Conservation (phyloP, 2,113 vertebrate species). For the Hypocryptadius cinnamomeus region DNA sequence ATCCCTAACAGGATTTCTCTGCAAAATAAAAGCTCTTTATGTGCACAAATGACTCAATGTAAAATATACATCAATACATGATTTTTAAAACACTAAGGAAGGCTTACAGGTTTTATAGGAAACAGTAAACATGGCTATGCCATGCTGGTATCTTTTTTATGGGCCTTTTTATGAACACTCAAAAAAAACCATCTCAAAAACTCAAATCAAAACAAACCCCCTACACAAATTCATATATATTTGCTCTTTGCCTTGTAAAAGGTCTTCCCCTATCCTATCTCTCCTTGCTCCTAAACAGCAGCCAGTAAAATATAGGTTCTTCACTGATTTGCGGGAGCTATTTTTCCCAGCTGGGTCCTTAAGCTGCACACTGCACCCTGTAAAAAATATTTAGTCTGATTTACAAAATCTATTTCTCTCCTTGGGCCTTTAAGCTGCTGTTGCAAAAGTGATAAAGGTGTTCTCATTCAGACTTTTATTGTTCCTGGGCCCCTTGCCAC, state of each 20-base stretch:
- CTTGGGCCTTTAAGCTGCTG: constrained; percentile 21
- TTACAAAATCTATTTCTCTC: constrained; percentile 54
- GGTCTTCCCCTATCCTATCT: background rate
- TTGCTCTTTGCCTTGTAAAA: background rate
- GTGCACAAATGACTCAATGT: background rate
- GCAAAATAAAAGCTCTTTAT: background rate
- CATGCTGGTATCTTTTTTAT: background rate
- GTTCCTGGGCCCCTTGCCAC: constrained; percentile 6
- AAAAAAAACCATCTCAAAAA: background rate
- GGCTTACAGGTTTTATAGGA: background rate
- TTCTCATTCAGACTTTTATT: constrained; percentile 27
- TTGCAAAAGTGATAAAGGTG: constrained; percentile 38
- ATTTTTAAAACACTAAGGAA: background rate
- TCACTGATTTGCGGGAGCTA: constrained; percentile 2
- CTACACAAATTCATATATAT: background rate
- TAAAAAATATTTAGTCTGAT: constrained; percentile 52
- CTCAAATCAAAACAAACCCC: background rate
- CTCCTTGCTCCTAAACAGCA: background rate
- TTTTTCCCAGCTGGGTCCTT: constrained; percentile 2
- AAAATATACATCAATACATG: background rate
- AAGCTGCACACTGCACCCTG: background rate
- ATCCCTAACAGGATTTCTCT: background rate
- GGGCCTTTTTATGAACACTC: background rate
- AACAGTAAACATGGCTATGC: background rate
- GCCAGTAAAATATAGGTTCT: background rate